These are phyloP conservation scores for Bugulina stolonifera DNA, from an alignment of 2,888 invertebrate genomes.

Conservation along the genomic window DNA sequence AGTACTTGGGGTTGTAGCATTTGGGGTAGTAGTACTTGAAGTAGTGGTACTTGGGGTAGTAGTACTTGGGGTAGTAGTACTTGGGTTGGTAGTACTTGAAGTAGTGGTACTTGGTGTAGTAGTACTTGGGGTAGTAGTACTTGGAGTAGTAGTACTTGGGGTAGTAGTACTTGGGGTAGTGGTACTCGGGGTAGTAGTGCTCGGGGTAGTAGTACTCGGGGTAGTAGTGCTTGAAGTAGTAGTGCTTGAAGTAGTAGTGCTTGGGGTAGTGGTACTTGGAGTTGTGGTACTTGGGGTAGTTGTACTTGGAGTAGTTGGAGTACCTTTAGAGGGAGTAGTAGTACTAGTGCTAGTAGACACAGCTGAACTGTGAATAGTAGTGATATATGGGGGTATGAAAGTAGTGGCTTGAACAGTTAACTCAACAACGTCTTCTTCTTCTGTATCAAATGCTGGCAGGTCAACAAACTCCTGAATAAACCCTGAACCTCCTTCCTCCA, in stretches of 20 bases:
- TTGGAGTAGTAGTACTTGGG: slow-evolving; percentile 2
- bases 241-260: background rate
- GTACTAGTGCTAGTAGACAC: too few relatives aligned
- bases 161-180: background rate
- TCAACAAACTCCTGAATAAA: slow-evolving; percentile 2
- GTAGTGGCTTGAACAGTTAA: too few relatives aligned
- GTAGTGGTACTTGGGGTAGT: background rate
- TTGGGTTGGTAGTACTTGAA: background rate
- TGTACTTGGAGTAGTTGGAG: background rate
- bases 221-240: background rate
- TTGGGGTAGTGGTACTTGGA: background rate
- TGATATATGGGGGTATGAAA: too few relatives aligned
- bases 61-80: background rate
- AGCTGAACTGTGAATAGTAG: too few relatives aligned
- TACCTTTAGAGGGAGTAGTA: background rate
- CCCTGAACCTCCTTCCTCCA: background rate
- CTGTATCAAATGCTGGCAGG: background rate
- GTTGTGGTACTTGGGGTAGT: background rate
- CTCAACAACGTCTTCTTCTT: background rate
- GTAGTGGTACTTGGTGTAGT: background rate
- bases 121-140: background rate
- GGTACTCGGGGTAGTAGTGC: background rate
- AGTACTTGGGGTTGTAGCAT: background rate
- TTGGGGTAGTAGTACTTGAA: background rate
- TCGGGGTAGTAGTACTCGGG: background rate